Conservation (phyloP, 1,140 invertebrate genomes). For the Frieseomelitta varia region DNA sequence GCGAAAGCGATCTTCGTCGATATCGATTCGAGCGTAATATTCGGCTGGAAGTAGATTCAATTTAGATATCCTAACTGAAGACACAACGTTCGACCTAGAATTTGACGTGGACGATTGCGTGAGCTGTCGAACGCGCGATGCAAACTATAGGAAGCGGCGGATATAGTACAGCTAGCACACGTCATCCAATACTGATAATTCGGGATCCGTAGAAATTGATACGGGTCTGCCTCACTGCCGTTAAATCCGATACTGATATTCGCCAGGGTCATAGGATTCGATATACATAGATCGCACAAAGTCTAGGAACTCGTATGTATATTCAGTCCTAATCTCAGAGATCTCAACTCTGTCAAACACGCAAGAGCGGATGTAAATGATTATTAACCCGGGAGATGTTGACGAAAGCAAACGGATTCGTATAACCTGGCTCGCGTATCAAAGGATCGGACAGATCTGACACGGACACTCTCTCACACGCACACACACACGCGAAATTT, state of each 20-base stretch:
- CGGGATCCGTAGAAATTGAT: not conserved
- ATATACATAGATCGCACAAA: conserved; percentile 8
- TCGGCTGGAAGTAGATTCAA: not conserved
- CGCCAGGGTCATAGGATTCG: too few relatives aligned
- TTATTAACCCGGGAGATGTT: not conserved
- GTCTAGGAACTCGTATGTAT: not conserved
- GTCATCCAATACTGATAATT: conserved; percentile 8
- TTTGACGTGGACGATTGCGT: not conserved
- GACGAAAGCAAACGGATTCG: not conserved
- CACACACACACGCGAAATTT: too few relatives aligned
- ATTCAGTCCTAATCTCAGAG: not conserved
- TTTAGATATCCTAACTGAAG: not conserved
- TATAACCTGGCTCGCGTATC: not conserved
- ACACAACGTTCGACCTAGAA: not conserved
- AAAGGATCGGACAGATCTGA: not conserved
- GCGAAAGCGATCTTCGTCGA: too few relatives aligned
- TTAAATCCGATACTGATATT: conserved; percentile 1
- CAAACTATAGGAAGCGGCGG: not conserved
- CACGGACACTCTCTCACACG: not conserved
- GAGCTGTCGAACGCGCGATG: not conserved
- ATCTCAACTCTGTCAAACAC: not conserved
- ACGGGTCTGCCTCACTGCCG: not conserved
- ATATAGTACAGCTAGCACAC: not conserved
- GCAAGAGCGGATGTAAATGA: not conserved
- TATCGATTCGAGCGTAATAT: not conserved